Evolutionary conservation across 2,113 vertebrate species (phyloP).

Genomic region (Sialia sialis): DNA sequence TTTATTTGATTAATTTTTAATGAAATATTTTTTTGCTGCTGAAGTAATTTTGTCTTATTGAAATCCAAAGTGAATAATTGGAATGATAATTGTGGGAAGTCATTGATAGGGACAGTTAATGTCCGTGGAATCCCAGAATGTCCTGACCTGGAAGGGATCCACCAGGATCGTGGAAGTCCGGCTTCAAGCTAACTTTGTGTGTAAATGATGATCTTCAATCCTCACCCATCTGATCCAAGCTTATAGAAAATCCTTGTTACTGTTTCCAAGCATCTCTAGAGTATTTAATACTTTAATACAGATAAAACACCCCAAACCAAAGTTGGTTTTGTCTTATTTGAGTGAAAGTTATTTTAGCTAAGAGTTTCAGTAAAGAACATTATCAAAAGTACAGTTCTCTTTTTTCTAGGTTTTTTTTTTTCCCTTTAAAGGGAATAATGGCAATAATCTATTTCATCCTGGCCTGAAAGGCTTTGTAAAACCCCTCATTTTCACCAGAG

Average conservation of each 20-base stretch:
- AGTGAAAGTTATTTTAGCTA: background rate
- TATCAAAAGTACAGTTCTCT: background rate
- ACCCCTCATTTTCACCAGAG: rapidly evolving
- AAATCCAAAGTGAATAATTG: background rate
- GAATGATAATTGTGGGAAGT: background rate
- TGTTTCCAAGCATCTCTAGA: background rate
- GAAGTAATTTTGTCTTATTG: background rate
- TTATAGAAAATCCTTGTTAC: background rate
- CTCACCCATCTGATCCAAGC: background rate
- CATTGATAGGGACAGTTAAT: rapidly evolving
- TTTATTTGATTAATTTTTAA: background rate
- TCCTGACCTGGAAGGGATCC: background rate
- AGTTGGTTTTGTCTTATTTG: background rate
- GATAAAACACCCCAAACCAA: background rate
- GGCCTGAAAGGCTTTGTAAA: background rate
- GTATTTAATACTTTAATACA: background rate
- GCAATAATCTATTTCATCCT: background rate
- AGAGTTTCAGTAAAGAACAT: background rate
- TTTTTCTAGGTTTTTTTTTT: background rate
- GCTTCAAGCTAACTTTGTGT: background rate
- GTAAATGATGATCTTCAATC: background rate
- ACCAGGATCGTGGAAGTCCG: background rate
- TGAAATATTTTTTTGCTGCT: background rate
- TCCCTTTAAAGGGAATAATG: background rate
- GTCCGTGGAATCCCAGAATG: background rate